Conservation (phyloP, 1,140 invertebrate genomes). For the Drosophila sp. region DNA sequence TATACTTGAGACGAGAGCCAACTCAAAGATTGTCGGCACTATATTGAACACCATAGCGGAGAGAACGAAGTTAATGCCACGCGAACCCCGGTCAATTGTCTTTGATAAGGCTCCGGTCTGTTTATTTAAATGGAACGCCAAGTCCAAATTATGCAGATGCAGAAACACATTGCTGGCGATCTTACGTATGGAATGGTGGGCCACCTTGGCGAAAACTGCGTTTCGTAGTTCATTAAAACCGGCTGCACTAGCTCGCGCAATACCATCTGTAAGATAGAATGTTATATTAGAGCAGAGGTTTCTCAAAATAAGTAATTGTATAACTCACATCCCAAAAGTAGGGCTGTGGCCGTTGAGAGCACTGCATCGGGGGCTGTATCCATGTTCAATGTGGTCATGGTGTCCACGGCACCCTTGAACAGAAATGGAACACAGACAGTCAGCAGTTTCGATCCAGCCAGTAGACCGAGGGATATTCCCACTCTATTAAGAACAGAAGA, state of each 20-base stretch:
- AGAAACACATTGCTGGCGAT: conserved; percentile 98
- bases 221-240: conserved; percentile 98
- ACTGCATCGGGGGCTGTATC: conserved; percentile 89
- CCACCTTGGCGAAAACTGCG: conserved; percentile 99
- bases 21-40: conserved; percentile 97
- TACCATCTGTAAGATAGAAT: conserved; percentile 89
- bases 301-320: background rate
- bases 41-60: conserved; percentile 99
- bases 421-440: conserved; percentile 98
- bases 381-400: conserved; percentile 91
- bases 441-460: conserved; percentile 92
- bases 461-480: conserved; percentile 90
- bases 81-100: conserved; percentile 93
- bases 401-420: conserved; percentile 97
- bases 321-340: conserved; percentile 95
- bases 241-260: conserved; percentile 93
- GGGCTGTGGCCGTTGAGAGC: conserved; percentile 88
- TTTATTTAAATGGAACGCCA: conserved; percentile 95
- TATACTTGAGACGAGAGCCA: conserved; percentile 94
- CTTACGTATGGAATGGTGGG: conserved; percentile 97
- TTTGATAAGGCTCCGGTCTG: conserved; percentile 93
- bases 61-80: conserved; percentile 99
- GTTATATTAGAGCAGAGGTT: background rate
- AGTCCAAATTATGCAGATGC: conserved; percentile 98
- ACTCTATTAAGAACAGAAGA: conserved; percentile 85